Evolutionary conservation across 2,888 invertebrate genomes (phyloP).

Genomic region (Drosophila mimetica): DNA sequence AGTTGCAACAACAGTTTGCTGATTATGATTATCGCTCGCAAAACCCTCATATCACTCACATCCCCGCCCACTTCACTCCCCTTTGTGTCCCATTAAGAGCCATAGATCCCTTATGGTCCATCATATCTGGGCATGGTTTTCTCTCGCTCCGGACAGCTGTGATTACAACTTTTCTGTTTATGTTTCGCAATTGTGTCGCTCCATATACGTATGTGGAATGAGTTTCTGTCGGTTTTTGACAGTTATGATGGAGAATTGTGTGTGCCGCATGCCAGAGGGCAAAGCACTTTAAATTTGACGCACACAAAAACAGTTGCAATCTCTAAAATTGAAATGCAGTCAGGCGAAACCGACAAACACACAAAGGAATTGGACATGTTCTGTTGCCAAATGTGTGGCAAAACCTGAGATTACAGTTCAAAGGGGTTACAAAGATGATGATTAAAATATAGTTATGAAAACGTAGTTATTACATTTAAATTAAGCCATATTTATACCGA

Average conservation of each 20-base stretch:
- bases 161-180: conserved; percentile 77
- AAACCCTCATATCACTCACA: not conserved
- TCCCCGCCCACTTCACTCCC: not conserved
- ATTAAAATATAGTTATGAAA: too few relatives aligned
- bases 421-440: too few relatives aligned
- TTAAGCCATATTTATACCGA: too few relatives aligned
- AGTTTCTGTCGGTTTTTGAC: conserved; percentile 72
- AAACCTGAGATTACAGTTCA: not conserved
- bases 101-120: conserved; percentile 38
- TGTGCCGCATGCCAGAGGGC: conserved; percentile 51
- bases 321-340: conserved; percentile 60
- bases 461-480: too few relatives aligned
- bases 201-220: conserved; percentile 42
- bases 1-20: conserved; percentile 69
- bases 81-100: conserved; percentile 11
- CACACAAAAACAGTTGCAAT: conserved; percentile 47
- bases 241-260: conserved; percentile 76
- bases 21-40: conserved; percentile 59
- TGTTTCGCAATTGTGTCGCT: conserved; percentile 54
- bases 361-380: conserved; percentile 15
- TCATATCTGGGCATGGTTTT: conserved; percentile 41
- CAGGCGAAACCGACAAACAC: conserved; percentile 25
- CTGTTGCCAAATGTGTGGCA: conserved; percentile 1
- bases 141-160: conserved; percentile 71
- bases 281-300: conserved; percentile 62